Conservation (phyloP, 2,888 invertebrate genomes). For the Rhaphigaster nebulosa region DNA sequence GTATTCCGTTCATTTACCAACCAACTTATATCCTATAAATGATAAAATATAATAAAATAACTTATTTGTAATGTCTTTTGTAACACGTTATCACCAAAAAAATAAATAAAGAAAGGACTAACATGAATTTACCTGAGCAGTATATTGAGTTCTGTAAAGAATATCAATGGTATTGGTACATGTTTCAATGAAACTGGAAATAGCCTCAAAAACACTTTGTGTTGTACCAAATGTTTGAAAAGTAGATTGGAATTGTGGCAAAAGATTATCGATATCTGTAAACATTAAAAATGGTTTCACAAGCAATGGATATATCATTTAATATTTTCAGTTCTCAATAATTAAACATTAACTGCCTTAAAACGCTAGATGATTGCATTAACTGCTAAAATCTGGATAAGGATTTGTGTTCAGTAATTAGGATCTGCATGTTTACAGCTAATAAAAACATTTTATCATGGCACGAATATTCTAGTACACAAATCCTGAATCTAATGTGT, state of each 20-base stretch:
- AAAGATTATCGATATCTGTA: constrained; percentile 65
- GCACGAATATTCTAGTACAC: not conserved
- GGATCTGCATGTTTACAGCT: not conserved
- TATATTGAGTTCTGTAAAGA: constrained; percentile 70
- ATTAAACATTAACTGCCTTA: not conserved
- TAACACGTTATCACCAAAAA: not conserved
- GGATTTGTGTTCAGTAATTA: not conserved
- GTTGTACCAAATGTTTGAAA: constrained; percentile 65
- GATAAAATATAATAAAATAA: not conserved
- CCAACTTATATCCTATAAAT: constrained; percentile 67
- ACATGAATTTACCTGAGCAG: constrained; percentile 70
- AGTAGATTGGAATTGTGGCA: constrained; percentile 66
- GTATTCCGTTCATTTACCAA: constrained; percentile 88
- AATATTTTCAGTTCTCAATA: not conserved
- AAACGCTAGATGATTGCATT: not conserved
- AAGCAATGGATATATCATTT: not conserved
- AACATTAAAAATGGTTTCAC: not conserved
- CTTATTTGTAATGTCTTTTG: not conserved
- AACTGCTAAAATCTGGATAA: not conserved
- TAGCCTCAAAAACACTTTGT: constrained; percentile 74
- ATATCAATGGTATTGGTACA: constrained; percentile 76
- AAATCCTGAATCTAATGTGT: not conserved
- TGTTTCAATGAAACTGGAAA: constrained; percentile 76
- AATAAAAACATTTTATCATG: not conserved
- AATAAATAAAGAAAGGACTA: constrained; percentile 35